Conservation (phyloP, 2,888 invertebrate species). For the Linyphia triangularis region DNA sequence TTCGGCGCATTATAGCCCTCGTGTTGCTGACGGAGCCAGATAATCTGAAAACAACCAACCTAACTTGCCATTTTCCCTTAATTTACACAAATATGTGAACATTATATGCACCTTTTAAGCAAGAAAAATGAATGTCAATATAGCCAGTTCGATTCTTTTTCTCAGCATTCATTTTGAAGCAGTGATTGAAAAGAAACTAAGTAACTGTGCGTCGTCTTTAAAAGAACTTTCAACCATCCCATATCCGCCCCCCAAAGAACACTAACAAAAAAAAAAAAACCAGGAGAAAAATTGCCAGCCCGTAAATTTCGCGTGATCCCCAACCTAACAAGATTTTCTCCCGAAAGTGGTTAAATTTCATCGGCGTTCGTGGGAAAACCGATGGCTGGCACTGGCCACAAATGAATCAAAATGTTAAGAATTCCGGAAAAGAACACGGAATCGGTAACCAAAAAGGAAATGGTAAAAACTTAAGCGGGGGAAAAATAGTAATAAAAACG, state of each 20-base stretch:
- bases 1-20: too few relatives aligned
- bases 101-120: too few relatives aligned
- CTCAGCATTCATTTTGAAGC: too few relatives aligned
- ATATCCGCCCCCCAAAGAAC: not conserved
- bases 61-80: too few relatives aligned
- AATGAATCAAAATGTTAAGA: slow-evolving; percentile 53
- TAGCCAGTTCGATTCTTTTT: too few relatives aligned
- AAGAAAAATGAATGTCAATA: too few relatives aligned
- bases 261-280: not conserved
- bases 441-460: not conserved
- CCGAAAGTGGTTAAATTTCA: slow-evolving; percentile 57
- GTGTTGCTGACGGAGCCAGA: too few relatives aligned
- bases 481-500: slow-evolving; percentile 35
- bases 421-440: not conserved
- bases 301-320: slow-evolving; percentile 34
- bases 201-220: too few relatives aligned
- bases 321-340: slow-evolving; percentile 45
- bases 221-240: too few relatives aligned
- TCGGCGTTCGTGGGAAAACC: slow-evolving; percentile 37
- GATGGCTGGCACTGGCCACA: slow-evolving; percentile 3
- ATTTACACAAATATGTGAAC: too few relatives aligned
- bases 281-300: not conserved
- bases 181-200: too few relatives aligned
- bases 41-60: too few relatives aligned
- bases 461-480: not conserved